Evolutionary conservation across 1,140 invertebrate species (phyloP).

Genomic region (Pachypeltis micranthus): DNA sequence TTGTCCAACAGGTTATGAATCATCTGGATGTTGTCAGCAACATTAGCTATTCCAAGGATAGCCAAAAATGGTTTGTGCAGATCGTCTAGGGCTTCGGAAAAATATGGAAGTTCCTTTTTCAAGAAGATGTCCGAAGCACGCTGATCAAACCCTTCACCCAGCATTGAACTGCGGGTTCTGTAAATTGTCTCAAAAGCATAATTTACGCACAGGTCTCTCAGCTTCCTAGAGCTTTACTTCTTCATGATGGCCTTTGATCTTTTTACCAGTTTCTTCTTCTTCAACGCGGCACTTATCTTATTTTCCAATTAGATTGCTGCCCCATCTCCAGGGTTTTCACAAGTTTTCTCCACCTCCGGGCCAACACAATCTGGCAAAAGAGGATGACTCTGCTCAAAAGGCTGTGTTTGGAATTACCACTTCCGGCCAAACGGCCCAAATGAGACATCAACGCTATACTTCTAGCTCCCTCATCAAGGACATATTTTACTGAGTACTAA

Average conservation of each 20-base stretch:
- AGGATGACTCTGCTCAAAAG: conserved; percentile 60
- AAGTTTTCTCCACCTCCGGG: conserved; percentile 75
- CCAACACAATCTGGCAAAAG: conserved; percentile 90
- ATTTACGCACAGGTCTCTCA: conserved; percentile 97
- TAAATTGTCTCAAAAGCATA: conserved; percentile 99
- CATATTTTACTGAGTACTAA: conserved; percentile 87
- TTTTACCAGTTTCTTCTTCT: conserved; percentile 93
- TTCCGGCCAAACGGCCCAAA: conserved; percentile 90
- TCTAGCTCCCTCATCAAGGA: conserved; percentile 85
- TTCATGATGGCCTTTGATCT: conserved; percentile 70
- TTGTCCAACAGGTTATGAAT: conserved; percentile 98
- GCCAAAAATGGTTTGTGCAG: conserved; percentile 92
- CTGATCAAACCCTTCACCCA: conserved; percentile 76
- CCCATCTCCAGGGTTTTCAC: conserved; percentile 74
- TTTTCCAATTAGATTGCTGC: conserved; percentile 93
- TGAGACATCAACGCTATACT: conserved; percentile 95
- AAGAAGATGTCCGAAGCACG: conserved; percentile 90
- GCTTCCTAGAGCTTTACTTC: conserved; percentile 77
- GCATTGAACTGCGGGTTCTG: conserved; percentile 89
- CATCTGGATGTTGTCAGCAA: conserved; percentile 96
- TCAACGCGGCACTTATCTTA: conserved; percentile 90
- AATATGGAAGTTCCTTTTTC: conserved; percentile 96
- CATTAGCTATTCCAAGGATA: conserved; percentile 97
- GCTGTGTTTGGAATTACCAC: conserved; percentile 74
- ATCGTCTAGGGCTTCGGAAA: conserved; percentile 93